Conservation (phyloP, 2,888 invertebrate genomes). For the Tenthredo notha region DNA sequence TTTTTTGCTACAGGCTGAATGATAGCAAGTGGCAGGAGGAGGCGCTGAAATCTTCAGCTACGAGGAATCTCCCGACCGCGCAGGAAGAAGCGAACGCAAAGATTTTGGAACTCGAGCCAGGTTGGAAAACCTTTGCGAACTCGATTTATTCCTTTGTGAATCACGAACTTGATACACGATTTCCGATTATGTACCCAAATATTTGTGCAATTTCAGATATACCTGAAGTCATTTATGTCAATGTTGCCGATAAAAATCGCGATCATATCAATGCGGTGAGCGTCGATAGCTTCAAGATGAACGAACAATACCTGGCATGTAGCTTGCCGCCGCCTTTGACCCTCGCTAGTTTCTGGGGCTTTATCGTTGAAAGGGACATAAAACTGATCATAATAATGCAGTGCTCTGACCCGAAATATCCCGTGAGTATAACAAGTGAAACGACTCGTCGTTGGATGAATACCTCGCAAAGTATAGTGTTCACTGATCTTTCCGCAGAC, state of each 20-base stretch:
- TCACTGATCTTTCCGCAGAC: conserved; percentile 33
- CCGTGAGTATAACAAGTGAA: conserved; percentile 56
- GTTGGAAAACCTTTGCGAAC: background rate
- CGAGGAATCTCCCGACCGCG: conserved; percentile 49
- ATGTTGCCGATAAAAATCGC: background rate
- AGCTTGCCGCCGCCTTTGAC: background rate
- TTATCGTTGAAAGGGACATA: background rate
- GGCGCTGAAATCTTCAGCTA: conserved; percentile 68
- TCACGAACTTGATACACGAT: background rate
- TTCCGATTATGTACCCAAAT: background rate
- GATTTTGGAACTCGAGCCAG: background rate
- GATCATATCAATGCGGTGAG: background rate
- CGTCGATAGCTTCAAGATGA: background rate
- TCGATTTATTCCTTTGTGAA: background rate
- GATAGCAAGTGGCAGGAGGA: conserved; percentile 77
- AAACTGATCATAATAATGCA: conserved; percentile 64
- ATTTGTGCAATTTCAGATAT: background rate
- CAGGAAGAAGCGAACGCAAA: background rate
- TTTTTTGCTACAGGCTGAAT: conserved; percentile 64
- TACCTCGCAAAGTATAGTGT: conserved; percentile 28
- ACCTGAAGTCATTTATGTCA: background rate
- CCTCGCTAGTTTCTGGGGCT: background rate
- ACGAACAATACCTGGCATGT: background rate
- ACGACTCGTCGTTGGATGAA: background rate
- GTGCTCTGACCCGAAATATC: conserved; percentile 54